Evolutionary conservation across 1,140 invertebrate species (phyloP).

Genomic region (Anadara kagoshimensis): DNA sequence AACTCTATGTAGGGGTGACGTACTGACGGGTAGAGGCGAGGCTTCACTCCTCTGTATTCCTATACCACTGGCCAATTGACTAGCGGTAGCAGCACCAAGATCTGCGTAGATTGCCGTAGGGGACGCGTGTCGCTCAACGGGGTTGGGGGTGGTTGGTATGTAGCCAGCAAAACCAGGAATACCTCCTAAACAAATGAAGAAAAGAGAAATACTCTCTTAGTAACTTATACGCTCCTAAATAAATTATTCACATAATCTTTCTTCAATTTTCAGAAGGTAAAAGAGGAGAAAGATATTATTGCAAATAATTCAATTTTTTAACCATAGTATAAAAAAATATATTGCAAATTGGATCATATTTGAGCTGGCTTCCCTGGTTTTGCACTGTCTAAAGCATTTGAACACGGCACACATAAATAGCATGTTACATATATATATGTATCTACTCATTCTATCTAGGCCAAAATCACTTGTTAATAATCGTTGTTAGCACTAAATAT

Average conservation of each 20-base stretch:
- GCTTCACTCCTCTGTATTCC: constrained; percentile 49
- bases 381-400: constrained; percentile 22
- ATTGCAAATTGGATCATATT: background rate
- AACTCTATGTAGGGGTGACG: constrained; percentile 46
- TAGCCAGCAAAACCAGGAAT: constrained; percentile 53
- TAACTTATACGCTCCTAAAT: background rate
- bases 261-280: constrained; percentile 3
- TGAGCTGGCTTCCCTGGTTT: constrained; percentile 45
- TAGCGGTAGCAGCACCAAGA: constrained; percentile 47
- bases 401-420: too few species aligned
- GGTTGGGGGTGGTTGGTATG: constrained; percentile 41
- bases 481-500: too few species aligned
- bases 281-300: background rate
- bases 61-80: constrained; percentile 37
- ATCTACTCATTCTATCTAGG: too few species aligned
- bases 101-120: constrained; percentile 51
- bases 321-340: background rate
- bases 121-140: constrained; percentile 44
- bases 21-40: constrained; percentile 46
- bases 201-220: constrained; percentile 21
- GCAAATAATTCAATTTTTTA: constrained; percentile 1
- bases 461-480: too few species aligned
- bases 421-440: too few species aligned
- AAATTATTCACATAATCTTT: background rate
- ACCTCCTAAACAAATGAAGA: constrained; percentile 43